Evolutionary conservation across 2,113 vertebrate genomes (phyloP).

Genomic region (Lontra canadensis): DNA sequence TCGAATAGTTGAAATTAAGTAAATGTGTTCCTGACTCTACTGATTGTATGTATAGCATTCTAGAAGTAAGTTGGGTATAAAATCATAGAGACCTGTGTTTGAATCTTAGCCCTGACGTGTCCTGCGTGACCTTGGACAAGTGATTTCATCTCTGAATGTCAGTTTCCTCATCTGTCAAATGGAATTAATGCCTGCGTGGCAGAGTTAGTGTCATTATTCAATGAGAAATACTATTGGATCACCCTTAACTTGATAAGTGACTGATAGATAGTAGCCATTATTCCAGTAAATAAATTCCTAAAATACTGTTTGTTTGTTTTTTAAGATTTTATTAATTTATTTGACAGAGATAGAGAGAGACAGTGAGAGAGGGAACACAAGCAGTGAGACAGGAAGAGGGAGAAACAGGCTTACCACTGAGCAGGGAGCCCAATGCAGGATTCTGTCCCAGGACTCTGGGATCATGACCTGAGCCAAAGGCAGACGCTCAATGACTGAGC

Average conservation of each 20-base stretch:
- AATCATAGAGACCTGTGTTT: neutral
- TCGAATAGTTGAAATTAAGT: neutral
- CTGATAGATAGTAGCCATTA: neutral
- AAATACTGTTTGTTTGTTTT: neutral
- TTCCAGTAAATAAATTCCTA: neutral
- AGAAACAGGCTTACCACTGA: no score
- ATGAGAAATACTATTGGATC: neutral
- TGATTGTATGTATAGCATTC: neutral
- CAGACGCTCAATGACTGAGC: no score
- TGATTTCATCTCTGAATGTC: neutral
- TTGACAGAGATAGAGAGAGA: no score
- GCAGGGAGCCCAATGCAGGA: no score
- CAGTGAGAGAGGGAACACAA: no score
- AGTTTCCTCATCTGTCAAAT: neutral
- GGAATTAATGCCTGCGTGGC: neutral
- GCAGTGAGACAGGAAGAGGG: no score
- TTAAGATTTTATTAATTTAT: no score
- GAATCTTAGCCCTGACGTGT: neutral
- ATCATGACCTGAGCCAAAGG: no score
- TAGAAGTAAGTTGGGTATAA: conserved; percentile 11
- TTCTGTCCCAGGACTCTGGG: no score
- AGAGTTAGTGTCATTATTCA: neutral
- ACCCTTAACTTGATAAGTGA: neutral
- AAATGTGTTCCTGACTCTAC: neutral
- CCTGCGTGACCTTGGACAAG: neutral